Evolutionary conservation across 2,113 vertebrate species (phyloP), one percentile per base, ranked within the genome.

Genomic region (Mirounga angustirostris): DNA sequence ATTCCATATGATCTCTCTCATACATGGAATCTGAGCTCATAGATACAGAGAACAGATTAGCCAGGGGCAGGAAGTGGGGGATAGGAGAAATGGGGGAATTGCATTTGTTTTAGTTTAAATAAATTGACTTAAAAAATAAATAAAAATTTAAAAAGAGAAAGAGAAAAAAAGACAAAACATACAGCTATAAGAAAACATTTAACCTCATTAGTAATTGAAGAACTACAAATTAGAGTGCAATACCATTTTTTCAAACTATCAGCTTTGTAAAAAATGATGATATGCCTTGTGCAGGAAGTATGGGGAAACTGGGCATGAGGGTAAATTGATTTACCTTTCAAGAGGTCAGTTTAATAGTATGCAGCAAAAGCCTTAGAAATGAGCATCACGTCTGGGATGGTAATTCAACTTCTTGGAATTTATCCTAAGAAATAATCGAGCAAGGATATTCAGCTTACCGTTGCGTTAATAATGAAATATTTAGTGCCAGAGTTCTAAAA

Each of bases 341-440:
- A 80, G 59, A 82, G 65, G 73, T 59, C 52, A 78, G 7, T 92
- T 82, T 81, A 36, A 63, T 12, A 73, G 36, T 84, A 52, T 73
- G 24, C 84, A 93, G 61, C 30, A 94, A 94, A 95, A 73, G 18
- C 2, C 15, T 97, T 83, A 50, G 92, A 97, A 96, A 95, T 16
- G 30, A 43, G 10, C 43, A 58, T 69, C 26, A 4, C 16, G 8
- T 82, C 81, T 50, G 33, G 15, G 8, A 73, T 74, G 16, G 10
- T 43, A 95, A 89, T 65, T 88, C 24, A 96, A 54, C 71, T 94
- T 93, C 10, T 61, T 79, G 58, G 82, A 90, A 89, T 93, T 36
- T 78, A 93, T 21, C 22, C 22, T 88, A 93, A 92, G 40, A 95
- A 94, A 86, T 81, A 96, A 97, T 63, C 22, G 82, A 94, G 61